These are phyloP conservation scores for Lepus townsendii DNA, from an alignment of 2,797 vertebrate genomes.

Conservation along the genomic window DNA sequence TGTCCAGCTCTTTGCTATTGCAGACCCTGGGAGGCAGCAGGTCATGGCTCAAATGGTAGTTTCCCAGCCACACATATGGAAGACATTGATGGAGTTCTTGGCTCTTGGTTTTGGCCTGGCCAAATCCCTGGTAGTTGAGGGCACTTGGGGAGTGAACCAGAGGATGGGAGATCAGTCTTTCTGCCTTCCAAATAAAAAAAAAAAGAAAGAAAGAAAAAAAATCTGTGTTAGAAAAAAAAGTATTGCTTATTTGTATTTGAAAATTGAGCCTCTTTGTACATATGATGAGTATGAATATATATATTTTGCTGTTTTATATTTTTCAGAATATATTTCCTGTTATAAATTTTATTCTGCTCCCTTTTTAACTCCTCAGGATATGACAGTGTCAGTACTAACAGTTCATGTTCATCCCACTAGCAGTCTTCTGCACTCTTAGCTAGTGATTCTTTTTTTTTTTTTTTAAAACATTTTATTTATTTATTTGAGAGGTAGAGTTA, in stretches of 20 bases:
- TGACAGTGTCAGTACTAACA: background rate
- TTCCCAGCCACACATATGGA: no score
- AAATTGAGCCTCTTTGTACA: background rate
- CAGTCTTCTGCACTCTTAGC: background rate
- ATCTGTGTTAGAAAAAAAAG: slow-evolving; percentile 2
- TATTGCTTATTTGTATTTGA: slow-evolving; percentile 13
- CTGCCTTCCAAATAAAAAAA: no score
- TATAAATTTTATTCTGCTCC: slow-evolving; percentile 19
- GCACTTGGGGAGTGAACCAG: no score
- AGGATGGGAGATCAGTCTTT: no score
- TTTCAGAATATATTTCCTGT: background rate
- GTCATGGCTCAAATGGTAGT: no score
- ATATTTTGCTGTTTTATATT: slow-evolving; percentile 25
- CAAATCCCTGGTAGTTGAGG: no score
- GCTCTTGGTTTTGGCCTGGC: no score
- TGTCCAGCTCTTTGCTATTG: no score
- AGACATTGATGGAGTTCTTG: no score
- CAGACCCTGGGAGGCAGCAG: no score
- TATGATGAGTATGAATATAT: background rate
- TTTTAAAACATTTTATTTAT: no score
- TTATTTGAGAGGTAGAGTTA: no score
- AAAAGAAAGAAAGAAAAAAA: background rate
- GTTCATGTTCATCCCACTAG: background rate
- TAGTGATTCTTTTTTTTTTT: background rate
- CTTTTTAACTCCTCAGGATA: slow-evolving; percentile 3